Percentiles rank a stretch among this genome's conserved stretches.
These are phyloP conservation scores for Xiphophorus maculatus DNA, from an alignment of 2,113 vertebrate species.

Conservation along the genomic window DNA sequence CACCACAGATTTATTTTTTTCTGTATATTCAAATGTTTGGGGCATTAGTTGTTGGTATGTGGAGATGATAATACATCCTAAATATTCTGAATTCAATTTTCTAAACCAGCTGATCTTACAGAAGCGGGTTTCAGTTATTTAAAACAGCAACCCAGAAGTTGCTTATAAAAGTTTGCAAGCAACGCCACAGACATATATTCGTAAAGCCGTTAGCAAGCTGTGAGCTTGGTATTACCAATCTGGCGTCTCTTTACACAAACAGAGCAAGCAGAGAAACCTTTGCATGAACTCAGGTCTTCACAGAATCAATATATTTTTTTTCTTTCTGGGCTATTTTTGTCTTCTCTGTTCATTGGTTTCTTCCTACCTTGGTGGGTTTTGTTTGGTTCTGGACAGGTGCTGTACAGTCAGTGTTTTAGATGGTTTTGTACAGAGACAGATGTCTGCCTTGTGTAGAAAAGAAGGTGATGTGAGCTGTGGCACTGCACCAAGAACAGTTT, in stretches of 20 bases:
- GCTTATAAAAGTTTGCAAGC: background rate
- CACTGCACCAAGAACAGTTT: constrained; percentile 4
- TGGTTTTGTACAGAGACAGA: constrained; percentile 5
- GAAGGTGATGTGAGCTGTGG: constrained; percentile 12
- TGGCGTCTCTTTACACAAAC: background rate
- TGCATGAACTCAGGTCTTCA: background rate
- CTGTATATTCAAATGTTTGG: constrained; percentile 7
- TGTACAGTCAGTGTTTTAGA: background rate
- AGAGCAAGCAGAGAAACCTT: background rate
- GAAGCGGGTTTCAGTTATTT: background rate
- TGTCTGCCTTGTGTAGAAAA: constrained; percentile 4
- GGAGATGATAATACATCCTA: background rate
- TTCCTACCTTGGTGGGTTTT: constrained; percentile 3
- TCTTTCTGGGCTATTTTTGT: background rate
- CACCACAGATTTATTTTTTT: background rate
- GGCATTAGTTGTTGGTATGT: background rate
- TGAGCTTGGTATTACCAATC: constrained; percentile 6
- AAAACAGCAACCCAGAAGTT: background rate
- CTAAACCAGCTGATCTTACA: background rate
- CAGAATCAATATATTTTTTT: background rate
- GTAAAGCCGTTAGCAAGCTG: constrained; percentile 1
- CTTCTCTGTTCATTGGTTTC: background rate
- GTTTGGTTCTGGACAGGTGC: background rate
- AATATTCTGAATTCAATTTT: background rate
- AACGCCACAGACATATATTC: background rate